Conservation (phyloP, 1,140 invertebrate genomes). For the Drosophila triauraria region DNA sequence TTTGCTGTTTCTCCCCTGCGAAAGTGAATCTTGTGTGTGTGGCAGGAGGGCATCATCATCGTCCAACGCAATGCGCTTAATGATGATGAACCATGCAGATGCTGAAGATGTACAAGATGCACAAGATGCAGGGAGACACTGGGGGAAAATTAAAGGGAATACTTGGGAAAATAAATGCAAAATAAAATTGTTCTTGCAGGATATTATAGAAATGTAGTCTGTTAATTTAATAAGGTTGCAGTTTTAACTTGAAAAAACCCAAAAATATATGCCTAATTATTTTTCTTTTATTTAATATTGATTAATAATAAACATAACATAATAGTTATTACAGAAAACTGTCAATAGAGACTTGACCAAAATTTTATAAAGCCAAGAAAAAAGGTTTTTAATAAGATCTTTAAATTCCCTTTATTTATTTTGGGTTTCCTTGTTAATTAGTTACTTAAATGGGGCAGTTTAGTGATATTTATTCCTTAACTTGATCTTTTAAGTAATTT, state of each 20-base stretch:
- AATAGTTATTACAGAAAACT: not conserved
- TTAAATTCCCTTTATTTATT: not conserved
- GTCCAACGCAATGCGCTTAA: conserved; percentile 69
- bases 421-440: not conserved
- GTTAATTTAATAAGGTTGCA: no score
- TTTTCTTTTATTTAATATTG: not conserved
- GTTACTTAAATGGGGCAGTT: no score
- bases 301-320: not conserved
- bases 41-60: conserved; percentile 46
- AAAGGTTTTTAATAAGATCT: not conserved
- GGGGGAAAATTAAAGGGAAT: not conserved
- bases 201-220: not conserved
- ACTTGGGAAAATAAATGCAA: not conserved
- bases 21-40: conserved; percentile 75
- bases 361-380: not conserved
- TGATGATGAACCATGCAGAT: conserved; percentile 74
- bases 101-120: conserved; percentile 35
- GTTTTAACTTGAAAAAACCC: not conserved
- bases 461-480: not conserved
- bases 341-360: not conserved
- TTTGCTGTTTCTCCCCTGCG: conserved; percentile 36
- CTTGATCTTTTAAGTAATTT: not conserved
- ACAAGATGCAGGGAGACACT: conserved; percentile 12
- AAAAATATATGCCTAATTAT: not conserved
- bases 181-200: no score